Evolutionary conservation across 2,113 vertebrate genomes (phyloP).

Genomic region (Felis chaus): DNA sequence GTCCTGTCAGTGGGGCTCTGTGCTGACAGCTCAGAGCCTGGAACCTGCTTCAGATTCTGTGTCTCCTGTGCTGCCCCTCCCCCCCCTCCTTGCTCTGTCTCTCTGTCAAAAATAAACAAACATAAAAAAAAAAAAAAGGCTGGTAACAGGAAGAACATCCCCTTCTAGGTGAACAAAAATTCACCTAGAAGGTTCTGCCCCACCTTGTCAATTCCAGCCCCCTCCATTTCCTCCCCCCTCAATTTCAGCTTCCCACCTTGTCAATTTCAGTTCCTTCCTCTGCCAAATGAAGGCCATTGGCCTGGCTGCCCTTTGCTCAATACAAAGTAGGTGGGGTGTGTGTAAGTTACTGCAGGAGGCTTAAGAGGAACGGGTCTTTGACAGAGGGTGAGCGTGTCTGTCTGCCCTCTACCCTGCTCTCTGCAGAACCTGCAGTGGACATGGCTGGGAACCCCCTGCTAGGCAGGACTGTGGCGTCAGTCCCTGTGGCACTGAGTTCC

Average conservation of each 20-base stretch:
- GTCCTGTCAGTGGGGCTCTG: too few relatives aligned
- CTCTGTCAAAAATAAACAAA: too few relatives aligned
- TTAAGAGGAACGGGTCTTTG: rapidly evolving
- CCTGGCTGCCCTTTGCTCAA: not conserved
- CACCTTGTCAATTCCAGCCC: not conserved
- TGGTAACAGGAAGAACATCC: not conserved
- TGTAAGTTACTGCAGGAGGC: not conserved
- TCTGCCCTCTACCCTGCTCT: not conserved
- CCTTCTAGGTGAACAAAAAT: not conserved
- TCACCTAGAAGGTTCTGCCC: not conserved
- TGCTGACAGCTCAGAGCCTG: too few relatives aligned
- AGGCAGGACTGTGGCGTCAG: not conserved
- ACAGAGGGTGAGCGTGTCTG: not conserved
- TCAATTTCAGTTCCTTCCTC: not conserved
- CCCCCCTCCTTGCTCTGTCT: too few relatives aligned
- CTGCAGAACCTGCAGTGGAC: not conserved
- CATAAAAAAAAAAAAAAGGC: not conserved
- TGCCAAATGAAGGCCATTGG: not conserved
- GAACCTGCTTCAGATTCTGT: too few relatives aligned
- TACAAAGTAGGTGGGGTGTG: not conserved
- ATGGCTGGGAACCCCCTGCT: not conserved
- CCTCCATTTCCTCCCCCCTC: not conserved
- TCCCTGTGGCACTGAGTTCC: not conserved
- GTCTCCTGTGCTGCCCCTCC: too few relatives aligned
- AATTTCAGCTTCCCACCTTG: not conserved